Conservation (phyloP, 2,113 vertebrate genomes). For the Sapayoa aenigma region DNA sequence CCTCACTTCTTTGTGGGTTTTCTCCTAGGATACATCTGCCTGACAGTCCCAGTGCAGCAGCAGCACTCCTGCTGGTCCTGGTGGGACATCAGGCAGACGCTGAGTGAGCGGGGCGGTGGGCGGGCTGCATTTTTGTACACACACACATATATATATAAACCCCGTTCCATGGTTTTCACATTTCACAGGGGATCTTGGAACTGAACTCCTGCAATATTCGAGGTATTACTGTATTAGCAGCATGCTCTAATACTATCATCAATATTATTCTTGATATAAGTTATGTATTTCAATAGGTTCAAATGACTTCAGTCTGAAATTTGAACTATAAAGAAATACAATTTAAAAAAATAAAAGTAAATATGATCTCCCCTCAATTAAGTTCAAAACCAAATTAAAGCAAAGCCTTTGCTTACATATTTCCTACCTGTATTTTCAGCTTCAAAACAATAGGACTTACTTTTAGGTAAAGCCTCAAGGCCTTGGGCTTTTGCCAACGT, state of each 20-base stretch:
- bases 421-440: neutral
- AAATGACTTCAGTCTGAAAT: neutral
- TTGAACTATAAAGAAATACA: neutral
- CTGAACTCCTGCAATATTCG: too few relatives aligned
- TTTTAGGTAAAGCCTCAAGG: conserved; percentile 52
- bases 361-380: neutral
- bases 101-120: too few relatives aligned
- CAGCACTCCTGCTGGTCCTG: too few relatives aligned
- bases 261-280: neutral
- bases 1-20: too few relatives aligned
- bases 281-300: neutral
- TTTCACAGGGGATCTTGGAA: too few relatives aligned
- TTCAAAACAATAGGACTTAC: conserved; percentile 66
- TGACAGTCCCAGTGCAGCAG: too few relatives aligned
- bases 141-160: too few relatives aligned
- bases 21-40: too few relatives aligned
- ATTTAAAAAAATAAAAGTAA: neutral
- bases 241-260: neutral
- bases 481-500: conserved; percentile 32
- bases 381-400: neutral
- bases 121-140: too few relatives aligned
- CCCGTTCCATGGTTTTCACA: too few relatives aligned
- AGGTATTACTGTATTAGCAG: too few relatives aligned
- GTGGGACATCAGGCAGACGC: too few relatives aligned
- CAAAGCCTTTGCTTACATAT: neutral